Conservation (phyloP, 2,888 invertebrate species). For the Erpobdella octoculata region DNA sequence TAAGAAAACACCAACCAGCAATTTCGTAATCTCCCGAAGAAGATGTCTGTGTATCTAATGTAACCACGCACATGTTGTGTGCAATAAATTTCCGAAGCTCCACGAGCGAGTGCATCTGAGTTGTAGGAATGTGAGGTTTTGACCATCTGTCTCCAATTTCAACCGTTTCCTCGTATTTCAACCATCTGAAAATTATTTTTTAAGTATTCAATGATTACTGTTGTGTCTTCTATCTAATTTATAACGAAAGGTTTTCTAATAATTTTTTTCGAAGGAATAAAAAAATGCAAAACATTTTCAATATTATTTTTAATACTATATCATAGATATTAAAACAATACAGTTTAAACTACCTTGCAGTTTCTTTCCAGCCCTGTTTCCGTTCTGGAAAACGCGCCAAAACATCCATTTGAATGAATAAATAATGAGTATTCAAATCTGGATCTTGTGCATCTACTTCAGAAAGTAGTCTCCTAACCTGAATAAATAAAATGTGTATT, state of each 20-base stretch:
- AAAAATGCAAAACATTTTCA: background rate
- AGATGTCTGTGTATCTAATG: constrained; percentile 27
- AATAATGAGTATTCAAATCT: constrained; percentile 30
- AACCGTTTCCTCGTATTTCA: constrained; percentile 67
- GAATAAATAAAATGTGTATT: no score
- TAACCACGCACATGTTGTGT: constrained; percentile 56
- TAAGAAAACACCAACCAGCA: constrained; percentile 28
- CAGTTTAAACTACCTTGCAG: constrained; percentile 34
- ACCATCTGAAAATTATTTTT: constrained; percentile 52
- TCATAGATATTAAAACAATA: no score
- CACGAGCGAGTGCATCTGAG: constrained; percentile 89
- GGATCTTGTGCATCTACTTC: constrained; percentile 8
- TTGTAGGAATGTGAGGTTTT: constrained; percentile 81
- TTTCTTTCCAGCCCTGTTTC: constrained; percentile 38
- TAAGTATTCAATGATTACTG: background rate
- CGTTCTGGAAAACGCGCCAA: constrained; percentile 37
- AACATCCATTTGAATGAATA: constrained; percentile 39
- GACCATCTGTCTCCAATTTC: constrained; percentile 98
- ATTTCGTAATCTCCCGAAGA: constrained; percentile 24
- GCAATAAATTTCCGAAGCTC: constrained; percentile 82
- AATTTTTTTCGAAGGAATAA: background rate
- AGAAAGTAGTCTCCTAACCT: constrained; percentile 30
- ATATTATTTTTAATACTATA: background rate
- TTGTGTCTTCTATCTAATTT: background rate
- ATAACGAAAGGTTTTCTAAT: background rate